These are phyloP conservation scores for Tuta absoluta DNA, from an alignment of 2,888 invertebrate species.

Conservation along the genomic window DNA sequence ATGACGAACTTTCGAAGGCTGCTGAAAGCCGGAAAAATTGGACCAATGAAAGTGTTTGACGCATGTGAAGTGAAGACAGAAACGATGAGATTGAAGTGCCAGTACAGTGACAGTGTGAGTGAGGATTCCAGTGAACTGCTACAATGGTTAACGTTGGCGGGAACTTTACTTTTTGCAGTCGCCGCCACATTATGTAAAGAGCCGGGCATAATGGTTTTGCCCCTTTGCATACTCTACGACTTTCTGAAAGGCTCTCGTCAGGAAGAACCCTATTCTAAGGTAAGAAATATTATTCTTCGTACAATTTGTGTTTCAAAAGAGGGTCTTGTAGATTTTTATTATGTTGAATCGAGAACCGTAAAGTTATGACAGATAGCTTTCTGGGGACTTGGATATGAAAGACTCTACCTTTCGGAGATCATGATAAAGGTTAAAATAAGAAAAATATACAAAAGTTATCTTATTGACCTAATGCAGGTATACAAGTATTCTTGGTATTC, in stretches of 20 bases:
- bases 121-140: slow-evolving; percentile 69
- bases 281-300: slow-evolving; percentile 50
- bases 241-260: slow-evolving; percentile 82
- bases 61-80: slow-evolving; percentile 61
- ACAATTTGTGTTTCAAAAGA: slow-evolving; percentile 30
- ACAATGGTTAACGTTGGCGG: slow-evolving; percentile 82
- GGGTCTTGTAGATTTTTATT: slow-evolving; percentile 39
- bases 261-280: slow-evolving; percentile 80
- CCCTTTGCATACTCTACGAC: slow-evolving; percentile 95
- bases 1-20: slow-evolving; percentile 70
- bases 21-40: slow-evolving; percentile 66
- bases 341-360: slow-evolving; percentile 47
- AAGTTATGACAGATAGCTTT: slow-evolving; percentile 51
- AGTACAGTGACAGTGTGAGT: slow-evolving; percentile 69
- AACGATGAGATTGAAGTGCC: slow-evolving; percentile 64
- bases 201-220: slow-evolving; percentile 95
- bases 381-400: slow-evolving; percentile 46
- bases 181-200: slow-evolving; percentile 97
- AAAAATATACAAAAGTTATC: not conserved
- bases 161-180: slow-evolving; percentile 84
- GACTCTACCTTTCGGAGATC: slow-evolving; percentile 46
- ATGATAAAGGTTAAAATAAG: slow-evolving; percentile 1
- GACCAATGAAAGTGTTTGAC: slow-evolving; percentile 65
- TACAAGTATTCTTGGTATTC: no score
- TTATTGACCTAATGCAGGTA: not conserved